Conservation (phyloP, 2,888 invertebrate species). For the Cephalotes varians region DNA sequence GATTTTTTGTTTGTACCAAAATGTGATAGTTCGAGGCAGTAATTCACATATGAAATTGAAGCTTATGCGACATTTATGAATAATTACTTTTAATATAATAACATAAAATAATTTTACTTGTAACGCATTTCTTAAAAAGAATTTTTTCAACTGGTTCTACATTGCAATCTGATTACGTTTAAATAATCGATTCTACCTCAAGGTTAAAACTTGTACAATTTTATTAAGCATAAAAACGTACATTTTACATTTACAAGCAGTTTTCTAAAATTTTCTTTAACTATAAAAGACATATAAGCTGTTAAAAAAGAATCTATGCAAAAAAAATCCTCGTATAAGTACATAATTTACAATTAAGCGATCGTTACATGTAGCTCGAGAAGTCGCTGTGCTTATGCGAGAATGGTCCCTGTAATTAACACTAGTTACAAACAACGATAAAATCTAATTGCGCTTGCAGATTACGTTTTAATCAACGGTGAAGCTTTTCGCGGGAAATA, state of each 20-base stretch:
- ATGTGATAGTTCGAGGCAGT: neutral
- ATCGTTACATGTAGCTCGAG: neutral
- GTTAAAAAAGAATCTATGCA: neutral
- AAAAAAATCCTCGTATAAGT: neutral
- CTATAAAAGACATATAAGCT: neutral
- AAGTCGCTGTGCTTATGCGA: neutral
- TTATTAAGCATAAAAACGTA: neutral
- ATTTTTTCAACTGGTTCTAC: neutral
- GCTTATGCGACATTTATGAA: neutral
- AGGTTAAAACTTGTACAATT: neutral
- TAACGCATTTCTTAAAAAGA: neutral
- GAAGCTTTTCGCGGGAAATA: neutral
- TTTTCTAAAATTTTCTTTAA: neutral
- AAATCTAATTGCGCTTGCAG: conserved; percentile 9
- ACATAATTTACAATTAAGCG: neutral
- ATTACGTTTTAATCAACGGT: conserved; percentile 6
- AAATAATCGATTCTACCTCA: neutral
- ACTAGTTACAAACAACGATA: conserved; percentile 2
- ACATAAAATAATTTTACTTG: neutral
- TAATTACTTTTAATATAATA: neutral
- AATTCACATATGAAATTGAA: neutral
- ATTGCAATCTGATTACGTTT: neutral
- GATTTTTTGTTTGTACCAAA: neutral
- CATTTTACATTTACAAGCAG: neutral
- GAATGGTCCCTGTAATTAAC: conserved; percentile 10